phyloP scores from a whole-genome alignment of 2,888 invertebrate species.

The Cheilosia scutellata region DNA sequence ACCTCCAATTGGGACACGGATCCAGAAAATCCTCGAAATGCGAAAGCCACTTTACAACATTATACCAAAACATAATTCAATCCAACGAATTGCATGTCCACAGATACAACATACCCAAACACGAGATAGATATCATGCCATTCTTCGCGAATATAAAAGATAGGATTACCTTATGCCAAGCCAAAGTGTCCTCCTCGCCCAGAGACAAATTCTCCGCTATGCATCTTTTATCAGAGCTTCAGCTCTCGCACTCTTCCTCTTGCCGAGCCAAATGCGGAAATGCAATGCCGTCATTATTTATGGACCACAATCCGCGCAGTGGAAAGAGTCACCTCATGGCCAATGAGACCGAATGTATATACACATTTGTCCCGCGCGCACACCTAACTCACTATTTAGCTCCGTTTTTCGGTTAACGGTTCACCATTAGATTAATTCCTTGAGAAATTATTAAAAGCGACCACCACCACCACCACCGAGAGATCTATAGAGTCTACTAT shows the following conservation, averaged over 20 bases:
- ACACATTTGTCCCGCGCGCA: slow-evolving; percentile 59
- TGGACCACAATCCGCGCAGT: slow-evolving; percentile 52
- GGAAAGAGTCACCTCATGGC: slow-evolving; percentile 47
- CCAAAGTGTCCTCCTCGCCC: slow-evolving; percentile 48
- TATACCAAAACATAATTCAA: slow-evolving; percentile 68
- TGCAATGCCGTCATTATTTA: slow-evolving; percentile 75
- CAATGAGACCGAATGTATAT: slow-evolving; percentile 49
- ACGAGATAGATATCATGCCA: slow-evolving; percentile 63
- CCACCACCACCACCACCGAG: background rate
- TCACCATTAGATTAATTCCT: slow-evolving; percentile 70
- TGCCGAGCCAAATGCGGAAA: slow-evolving; percentile 66
- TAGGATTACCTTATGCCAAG: slow-evolving; percentile 55
- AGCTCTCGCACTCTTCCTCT: background rate
- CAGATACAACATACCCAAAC: slow-evolving; percentile 69
- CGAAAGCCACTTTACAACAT: slow-evolving; percentile 49
- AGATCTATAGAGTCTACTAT: background rate
- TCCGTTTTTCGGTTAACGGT: slow-evolving; percentile 68
- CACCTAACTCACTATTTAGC: slow-evolving; percentile 17
- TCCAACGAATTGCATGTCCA: slow-evolving; percentile 76
- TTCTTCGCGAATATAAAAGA: slow-evolving; percentile 45
- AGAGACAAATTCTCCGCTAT: slow-evolving; percentile 36
- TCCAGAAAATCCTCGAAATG: slow-evolving; percentile 39
- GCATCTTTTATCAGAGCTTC: slow-evolving; percentile 63
- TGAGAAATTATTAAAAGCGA: slow-evolving; percentile 69
- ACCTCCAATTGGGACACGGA: slow-evolving; percentile 9